These are phyloP conservation scores for Microctonus brassicae DNA, from an alignment of 2,888 invertebrate species.

Conservation along the genomic window DNA sequence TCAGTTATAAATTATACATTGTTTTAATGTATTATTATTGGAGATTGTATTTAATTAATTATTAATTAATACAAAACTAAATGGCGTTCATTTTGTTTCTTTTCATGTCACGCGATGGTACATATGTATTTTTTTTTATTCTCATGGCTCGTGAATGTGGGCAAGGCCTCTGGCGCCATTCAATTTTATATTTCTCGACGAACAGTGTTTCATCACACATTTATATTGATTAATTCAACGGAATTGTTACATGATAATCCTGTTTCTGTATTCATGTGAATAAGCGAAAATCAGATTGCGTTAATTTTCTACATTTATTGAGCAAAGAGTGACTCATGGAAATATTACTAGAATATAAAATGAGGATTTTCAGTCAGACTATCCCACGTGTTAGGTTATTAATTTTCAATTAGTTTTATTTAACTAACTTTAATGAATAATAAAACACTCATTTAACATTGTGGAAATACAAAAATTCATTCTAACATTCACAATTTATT, in stretches of 20 bases:
- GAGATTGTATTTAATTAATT: conserved; percentile 14
- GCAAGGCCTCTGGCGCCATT: background rate
- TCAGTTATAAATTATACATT: background rate
- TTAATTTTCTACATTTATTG: background rate
- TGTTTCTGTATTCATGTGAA: conserved; percentile 31
- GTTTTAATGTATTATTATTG: conserved; percentile 37
- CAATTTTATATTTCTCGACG: background rate
- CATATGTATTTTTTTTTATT: background rate
- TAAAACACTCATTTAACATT: too few relatives aligned
- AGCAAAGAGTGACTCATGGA: background rate
- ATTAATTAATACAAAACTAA: too few relatives aligned
- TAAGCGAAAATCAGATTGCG: conserved; percentile 35
- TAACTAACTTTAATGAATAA: background rate
- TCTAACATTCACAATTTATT: too few relatives aligned
- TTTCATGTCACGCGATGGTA: background rate
- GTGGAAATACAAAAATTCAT: too few relatives aligned
- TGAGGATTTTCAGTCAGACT: background rate
- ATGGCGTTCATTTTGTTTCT: background rate
- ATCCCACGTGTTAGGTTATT: conserved; percentile 22
- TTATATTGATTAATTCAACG: conserved; percentile 32
- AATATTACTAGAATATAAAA: background rate
- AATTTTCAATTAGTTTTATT: background rate
- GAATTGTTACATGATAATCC: conserved; percentile 41
- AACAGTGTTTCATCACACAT: background rate
- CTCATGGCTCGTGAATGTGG: background rate